Conservation (phyloP, 2,113 vertebrate genomes). For the Naja naja region DNA sequence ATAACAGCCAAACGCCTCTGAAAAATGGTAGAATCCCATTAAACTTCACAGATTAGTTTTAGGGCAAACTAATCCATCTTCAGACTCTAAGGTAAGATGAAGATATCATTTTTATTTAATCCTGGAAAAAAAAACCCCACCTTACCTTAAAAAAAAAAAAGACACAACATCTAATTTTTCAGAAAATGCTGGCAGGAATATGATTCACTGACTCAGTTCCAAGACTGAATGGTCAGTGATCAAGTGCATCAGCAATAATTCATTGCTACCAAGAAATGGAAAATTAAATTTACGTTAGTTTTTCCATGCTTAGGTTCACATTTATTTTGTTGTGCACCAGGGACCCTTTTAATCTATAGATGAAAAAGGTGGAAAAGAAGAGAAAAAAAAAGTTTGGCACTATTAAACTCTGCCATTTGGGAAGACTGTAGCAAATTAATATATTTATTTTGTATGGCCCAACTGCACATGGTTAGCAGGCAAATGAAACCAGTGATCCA, state of each 20-base stretch:
- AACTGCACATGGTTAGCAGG: neutral
- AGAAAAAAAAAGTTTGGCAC: neutral
- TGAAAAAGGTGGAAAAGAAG: neutral
- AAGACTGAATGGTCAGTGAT: conserved; percentile 40
- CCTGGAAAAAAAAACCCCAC: neutral
- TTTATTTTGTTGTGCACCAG: conserved; percentile 12
- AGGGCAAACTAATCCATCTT: conserved; percentile 13
- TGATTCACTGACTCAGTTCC: conserved; percentile 29
- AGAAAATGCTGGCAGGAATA: neutral
- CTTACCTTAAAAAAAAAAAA: neutral
- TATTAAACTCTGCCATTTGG: neutral
- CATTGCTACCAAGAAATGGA: conserved; percentile 44
- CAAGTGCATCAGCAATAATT: conserved; percentile 40
- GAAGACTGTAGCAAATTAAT: neutral
- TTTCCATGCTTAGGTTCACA: conserved; percentile 7
- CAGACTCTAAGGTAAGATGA: conserved; percentile 6
- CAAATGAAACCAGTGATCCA: neutral
- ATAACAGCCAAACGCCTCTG: neutral
- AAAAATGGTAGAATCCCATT: neutral
- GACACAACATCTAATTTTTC: conserved; percentile 22
- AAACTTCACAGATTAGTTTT: conserved; percentile 25
- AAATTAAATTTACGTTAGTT: conserved; percentile 59
- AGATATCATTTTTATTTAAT: conserved; percentile 13
- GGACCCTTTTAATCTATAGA: conserved; percentile 9
- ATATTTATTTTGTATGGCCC: neutral